Conservation (phyloP, 2,113 vertebrate species). For the Leptobrachium leishanense region DNA sequence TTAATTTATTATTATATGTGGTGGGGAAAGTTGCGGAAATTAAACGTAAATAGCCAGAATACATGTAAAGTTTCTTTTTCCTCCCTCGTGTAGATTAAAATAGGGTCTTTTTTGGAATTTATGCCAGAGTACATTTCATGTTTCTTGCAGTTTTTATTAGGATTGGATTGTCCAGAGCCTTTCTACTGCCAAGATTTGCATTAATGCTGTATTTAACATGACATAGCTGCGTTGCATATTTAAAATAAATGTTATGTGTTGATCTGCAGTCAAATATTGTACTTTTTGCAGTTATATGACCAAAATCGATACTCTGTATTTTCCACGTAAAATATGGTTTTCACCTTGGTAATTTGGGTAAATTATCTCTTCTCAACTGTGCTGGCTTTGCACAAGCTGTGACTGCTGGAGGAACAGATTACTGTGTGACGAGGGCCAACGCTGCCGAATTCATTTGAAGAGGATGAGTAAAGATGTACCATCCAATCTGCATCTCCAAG, state of each 20-base stretch:
- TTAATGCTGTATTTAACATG: conserved; percentile 80
- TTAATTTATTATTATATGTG: conserved; percentile 72
- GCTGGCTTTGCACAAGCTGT: too few species aligned
- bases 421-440: too few species aligned
- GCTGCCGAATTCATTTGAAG: too few species aligned
- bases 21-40: conserved; percentile 56
- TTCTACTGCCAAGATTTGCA: conserved; percentile 82
- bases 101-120: conserved; percentile 72
- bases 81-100: conserved; percentile 70
- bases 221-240: conserved; percentile 69
- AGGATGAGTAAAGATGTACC: too few species aligned
- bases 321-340: too few species aligned
- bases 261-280: conserved; percentile 42
- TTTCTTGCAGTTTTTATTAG: conserved; percentile 83
- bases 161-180: conserved; percentile 75
- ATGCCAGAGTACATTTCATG: conserved; percentile 82
- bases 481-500: too few species aligned
- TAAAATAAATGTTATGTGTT: conserved; percentile 83
- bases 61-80: conserved; percentile 63
- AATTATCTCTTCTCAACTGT: too few species aligned
- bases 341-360: too few species aligned
- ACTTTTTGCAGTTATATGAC: not conserved
- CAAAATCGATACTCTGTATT: too few species aligned
- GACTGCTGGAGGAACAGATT: too few species aligned
- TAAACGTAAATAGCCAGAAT: conserved; percentile 57